Conservation (phyloP, 2,888 invertebrate species). For the Chloroclysta siterata region DNA sequence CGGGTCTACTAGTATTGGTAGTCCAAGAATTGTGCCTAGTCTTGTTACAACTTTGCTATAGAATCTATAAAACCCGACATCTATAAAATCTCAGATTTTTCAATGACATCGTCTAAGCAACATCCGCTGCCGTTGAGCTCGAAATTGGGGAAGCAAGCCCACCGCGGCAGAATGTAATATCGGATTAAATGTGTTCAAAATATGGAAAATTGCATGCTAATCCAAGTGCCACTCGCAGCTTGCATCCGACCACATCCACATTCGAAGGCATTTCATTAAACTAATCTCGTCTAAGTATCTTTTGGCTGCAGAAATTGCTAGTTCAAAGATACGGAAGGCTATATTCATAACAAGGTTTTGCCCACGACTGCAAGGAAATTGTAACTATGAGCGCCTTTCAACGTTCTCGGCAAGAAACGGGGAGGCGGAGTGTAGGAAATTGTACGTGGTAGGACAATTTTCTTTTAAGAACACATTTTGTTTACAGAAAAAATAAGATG, state of each 20-base stretch:
- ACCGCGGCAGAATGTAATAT: conserved; percentile 36
- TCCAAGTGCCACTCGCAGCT: conserved; percentile 64
- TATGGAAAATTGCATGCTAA: conserved; percentile 76
- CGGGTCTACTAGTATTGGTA: no score
- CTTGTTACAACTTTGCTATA: no score
- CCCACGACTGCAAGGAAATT: conserved; percentile 28
- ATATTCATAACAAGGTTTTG: conserved; percentile 33
- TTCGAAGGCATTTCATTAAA: conserved; percentile 59
- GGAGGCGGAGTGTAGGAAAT: conserved; percentile 15
- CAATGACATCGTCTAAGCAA: conserved; percentile 6
- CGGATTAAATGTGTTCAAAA: conserved; percentile 63
- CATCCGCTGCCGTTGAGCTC: conserved; percentile 15
- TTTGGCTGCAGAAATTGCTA: conserved; percentile 49
- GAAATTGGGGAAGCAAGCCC: conserved; percentile 25
- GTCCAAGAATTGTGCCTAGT: no score
- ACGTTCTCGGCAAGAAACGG: conserved; percentile 12
- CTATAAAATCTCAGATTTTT: not conserved
- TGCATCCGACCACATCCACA: conserved; percentile 42
- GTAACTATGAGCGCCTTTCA: conserved; percentile 21
- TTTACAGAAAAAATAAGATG: not conserved
- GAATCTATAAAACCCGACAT: not conserved
- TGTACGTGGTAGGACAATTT: conserved; percentile 15
- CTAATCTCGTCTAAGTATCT: conserved; percentile 64
- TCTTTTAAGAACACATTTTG: not conserved
- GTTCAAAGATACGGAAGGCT: conserved; percentile 47